phyloP scores from a whole-genome alignment of 2,888 invertebrate species.

The Trachelus iudaicus region DNA sequence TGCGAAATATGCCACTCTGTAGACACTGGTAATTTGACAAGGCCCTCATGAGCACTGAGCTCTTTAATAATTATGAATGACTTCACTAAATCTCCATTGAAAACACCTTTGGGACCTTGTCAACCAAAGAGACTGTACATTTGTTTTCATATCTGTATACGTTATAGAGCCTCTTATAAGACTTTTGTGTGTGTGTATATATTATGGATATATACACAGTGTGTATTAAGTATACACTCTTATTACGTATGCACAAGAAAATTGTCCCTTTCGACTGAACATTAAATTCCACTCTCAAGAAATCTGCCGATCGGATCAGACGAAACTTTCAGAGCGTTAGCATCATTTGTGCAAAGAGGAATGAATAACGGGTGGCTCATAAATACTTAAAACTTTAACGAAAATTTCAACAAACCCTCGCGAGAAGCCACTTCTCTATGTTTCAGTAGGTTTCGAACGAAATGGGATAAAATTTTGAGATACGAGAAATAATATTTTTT shows the following conservation, averaged over 20 bases:
- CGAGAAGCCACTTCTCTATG: neutral
- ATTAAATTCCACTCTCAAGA: neutral
- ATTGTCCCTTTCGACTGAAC: neutral
- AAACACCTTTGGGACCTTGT: neutral
- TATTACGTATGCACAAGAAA: neutral
- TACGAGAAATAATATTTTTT: neutral
- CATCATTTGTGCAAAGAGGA: neutral
- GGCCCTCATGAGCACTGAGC: neutral
- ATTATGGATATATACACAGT: neutral
- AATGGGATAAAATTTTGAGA: too few relatives aligned
- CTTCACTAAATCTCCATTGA: conserved; percentile 14
- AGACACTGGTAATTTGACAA: neutral
- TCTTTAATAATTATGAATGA: conserved; percentile 17
- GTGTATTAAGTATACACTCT: neutral
- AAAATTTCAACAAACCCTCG: neutral
- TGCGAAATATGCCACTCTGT: neutral
- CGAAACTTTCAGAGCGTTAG: neutral
- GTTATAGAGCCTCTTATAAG: neutral
- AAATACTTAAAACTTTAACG: neutral
- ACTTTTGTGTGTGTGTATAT: neutral
- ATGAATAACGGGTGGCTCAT: neutral
- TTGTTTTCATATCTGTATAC: neutral
- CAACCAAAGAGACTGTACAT: neutral
- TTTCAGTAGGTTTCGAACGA: neutral
- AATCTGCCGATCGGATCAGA: neutral